Evolutionary conservation across 2,888 invertebrate genomes (phyloP).

Genomic region (Sesia apiformis): DNA sequence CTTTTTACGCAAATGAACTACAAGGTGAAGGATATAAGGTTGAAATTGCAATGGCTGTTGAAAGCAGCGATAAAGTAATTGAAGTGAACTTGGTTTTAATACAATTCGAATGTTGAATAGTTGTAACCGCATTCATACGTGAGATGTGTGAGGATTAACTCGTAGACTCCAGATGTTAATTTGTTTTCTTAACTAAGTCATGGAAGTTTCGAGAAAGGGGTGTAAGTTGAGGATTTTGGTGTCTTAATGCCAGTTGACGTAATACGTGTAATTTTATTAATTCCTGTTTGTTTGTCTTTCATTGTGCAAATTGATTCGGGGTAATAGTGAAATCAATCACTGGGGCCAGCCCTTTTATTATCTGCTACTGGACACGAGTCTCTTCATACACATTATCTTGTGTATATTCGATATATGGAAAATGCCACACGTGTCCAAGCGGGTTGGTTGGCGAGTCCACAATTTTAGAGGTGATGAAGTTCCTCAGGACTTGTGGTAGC

Average conservation of each 20-base stretch:
- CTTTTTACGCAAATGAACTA: background rate
- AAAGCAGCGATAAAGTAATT: background rate
- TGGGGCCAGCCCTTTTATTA: too few species aligned
- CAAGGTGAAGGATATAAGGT: background rate
- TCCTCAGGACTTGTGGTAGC: too few species aligned
- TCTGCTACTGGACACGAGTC: too few species aligned
- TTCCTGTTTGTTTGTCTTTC: background rate
- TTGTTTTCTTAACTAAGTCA: slow-evolving; percentile 15
- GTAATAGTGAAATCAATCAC: too few species aligned
- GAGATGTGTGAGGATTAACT: slow-evolving; percentile 20
- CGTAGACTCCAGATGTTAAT: slow-evolving; percentile 20
- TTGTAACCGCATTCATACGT: slow-evolving; percentile 18
- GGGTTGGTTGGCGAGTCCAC: too few species aligned
- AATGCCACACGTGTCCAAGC: too few species aligned
- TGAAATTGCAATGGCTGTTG: slow-evolving; percentile 1
- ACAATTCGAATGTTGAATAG: slow-evolving; percentile 12
- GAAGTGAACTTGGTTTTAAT: slow-evolving; percentile 9
- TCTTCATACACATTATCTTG: too few species aligned
- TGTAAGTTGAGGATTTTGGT: slow-evolving; percentile 1
- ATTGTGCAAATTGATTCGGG: background rate
- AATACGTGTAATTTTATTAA: background rate
- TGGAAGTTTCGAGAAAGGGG: slow-evolving; percentile 5
- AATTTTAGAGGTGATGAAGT: too few species aligned
- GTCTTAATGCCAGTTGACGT: background rate
- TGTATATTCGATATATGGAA: too few species aligned